phyloP scores from a whole-genome alignment of 1,140 invertebrate species.

The Drosophila carrolli region DNA sequence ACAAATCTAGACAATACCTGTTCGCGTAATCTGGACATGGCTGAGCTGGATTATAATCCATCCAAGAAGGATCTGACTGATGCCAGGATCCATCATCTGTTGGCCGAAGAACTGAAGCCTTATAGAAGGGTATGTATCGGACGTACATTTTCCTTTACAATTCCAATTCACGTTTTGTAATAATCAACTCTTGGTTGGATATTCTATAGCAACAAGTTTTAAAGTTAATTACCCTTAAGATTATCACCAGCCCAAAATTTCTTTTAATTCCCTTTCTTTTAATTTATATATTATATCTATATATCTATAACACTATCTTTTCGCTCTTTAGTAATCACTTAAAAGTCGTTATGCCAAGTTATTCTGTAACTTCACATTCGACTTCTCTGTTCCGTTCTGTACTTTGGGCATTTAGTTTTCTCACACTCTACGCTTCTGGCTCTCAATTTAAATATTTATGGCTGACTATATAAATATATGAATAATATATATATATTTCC shows the following conservation, averaged over 20 bases:
- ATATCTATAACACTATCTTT: slow-evolving; percentile 9
- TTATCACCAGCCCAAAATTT: slow-evolving; percentile 35
- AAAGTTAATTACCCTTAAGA: slow-evolving; percentile 4
- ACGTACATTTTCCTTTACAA: background rate
- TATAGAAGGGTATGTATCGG: slow-evolving; percentile 91
- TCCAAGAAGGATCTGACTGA: slow-evolving; percentile 96
- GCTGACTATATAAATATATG: slow-evolving; percentile 47
- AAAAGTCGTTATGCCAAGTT: slow-evolving; percentile 35
- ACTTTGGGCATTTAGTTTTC: slow-evolving; percentile 70
- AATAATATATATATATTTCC: slow-evolving; percentile 55
- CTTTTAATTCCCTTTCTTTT: slow-evolving; percentile 8
- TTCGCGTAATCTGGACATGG: slow-evolving; percentile 95
- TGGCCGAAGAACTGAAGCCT: slow-evolving; percentile 95
- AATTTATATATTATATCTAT: slow-evolving; percentile 16
- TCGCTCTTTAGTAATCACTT: slow-evolving; percentile 27
- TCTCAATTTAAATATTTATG: slow-evolving; percentile 40
- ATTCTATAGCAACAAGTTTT: slow-evolving; percentile 37
- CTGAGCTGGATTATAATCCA: slow-evolving; percentile 96
- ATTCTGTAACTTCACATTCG: slow-evolving; percentile 42
- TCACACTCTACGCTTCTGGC: slow-evolving; percentile 45
- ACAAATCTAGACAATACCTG: slow-evolving; percentile 91
- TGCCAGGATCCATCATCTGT: slow-evolving; percentile 95
- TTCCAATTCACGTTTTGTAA: slow-evolving; percentile 20
- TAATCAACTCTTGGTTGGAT: slow-evolving; percentile 57
- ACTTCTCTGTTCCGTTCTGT: slow-evolving; percentile 45